Percentiles rank a stretch among this genome's conserved stretches.
Conservation (phyloP, 2,113 vertebrate species). For the Narcine bancroftii region DNA sequence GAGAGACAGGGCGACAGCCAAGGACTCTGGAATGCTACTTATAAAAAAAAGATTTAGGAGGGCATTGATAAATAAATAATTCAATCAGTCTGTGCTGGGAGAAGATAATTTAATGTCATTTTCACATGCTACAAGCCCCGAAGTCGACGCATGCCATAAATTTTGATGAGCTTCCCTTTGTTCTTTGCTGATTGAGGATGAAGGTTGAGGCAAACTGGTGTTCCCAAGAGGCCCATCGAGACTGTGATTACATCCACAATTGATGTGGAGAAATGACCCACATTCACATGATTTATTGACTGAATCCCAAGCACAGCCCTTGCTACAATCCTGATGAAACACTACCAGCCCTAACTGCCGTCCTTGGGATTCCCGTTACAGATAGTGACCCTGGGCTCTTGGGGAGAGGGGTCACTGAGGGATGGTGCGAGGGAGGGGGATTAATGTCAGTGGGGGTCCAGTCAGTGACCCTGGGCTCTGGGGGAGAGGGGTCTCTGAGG, state of each 20-base stretch:
- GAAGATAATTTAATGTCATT: conserved; percentile 19
- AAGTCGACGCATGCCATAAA: not conserved
- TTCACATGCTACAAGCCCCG: not conserved
- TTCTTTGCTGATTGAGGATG: not conserved
- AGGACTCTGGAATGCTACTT: not conserved
- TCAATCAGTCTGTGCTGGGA: not conserved
- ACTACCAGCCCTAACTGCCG: not conserved
- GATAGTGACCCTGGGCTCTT: too few relatives aligned
- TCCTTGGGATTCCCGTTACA: not conserved
- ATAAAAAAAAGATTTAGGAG: not conserved
- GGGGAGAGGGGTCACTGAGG: not conserved
- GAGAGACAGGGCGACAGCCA: too few relatives aligned
- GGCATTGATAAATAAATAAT: not conserved
- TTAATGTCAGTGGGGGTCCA: too few relatives aligned
- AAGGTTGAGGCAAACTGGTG: not conserved
- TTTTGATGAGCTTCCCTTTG: conserved; percentile 7
- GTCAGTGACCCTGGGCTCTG: too few relatives aligned
- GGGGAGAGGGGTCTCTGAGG: too few relatives aligned
- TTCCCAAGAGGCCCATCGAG: not conserved
- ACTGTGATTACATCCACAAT: not conserved
- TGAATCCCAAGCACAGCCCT: not conserved
- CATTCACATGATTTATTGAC: not conserved
- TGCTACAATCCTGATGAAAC: not conserved
- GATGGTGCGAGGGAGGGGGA: too few relatives aligned
- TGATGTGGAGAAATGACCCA: not conserved